Evolutionary conservation across 2,888 invertebrate genomes (phyloP).

Genomic region (Cancer borealis): DNA sequence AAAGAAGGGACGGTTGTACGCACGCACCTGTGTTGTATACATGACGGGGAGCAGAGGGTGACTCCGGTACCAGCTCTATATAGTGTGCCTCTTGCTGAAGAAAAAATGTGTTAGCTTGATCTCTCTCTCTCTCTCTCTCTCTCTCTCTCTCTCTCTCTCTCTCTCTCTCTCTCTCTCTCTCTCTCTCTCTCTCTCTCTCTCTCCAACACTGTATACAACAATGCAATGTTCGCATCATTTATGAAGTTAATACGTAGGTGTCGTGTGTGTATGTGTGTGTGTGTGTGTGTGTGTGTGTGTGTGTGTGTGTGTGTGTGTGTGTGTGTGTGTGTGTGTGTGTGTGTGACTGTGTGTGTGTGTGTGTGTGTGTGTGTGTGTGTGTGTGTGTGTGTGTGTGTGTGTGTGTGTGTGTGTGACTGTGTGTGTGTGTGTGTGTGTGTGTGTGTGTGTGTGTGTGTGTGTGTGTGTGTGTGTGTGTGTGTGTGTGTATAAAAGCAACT

Average conservation of each 20-base stretch:
- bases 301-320: constrained; percentile 22
- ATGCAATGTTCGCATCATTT: neutral
- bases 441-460: neutral
- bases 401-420: neutral
- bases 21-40: constrained; percentile 1
- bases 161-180: neutral
- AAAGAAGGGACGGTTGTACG: constrained; percentile 41
- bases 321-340: constrained; percentile 20
- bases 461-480: neutral
- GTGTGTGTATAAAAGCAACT: neutral
- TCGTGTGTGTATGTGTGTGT: constrained; percentile 43
- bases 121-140: neutral
- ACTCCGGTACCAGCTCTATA: neutral
- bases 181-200: constrained; percentile 36
- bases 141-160: neutral
- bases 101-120: constrained; percentile 21
- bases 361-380: constrained; percentile 33
- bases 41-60: constrained; percentile 36
- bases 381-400: constrained; percentile 32
- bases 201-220: neutral
- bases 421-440: too few species aligned
- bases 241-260: neutral
- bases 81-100: neutral
- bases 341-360: constrained; percentile 41
- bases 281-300: constrained; percentile 48